Conservation (phyloP, 2,888 invertebrate genomes). For the Agriotes lineatus region DNA sequence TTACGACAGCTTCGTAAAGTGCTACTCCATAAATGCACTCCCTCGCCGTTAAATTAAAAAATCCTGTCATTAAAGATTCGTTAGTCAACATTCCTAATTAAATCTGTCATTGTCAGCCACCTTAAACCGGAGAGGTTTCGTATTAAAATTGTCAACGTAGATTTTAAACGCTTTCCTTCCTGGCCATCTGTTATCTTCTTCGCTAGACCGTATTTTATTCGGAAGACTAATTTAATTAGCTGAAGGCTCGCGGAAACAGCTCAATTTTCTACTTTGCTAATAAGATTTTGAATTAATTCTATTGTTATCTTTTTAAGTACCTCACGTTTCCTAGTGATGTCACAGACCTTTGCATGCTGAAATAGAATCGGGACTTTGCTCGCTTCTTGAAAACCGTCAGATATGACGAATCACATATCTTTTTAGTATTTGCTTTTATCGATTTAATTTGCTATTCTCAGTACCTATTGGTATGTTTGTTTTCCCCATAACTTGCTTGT, state of each 20-base stretch:
- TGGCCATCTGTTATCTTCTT: constrained; percentile 33
- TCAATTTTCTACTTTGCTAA: constrained; percentile 28
- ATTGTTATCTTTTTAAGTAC: constrained; percentile 20
- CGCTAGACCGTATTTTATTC: constrained; percentile 28
- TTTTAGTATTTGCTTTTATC: too few relatives aligned
- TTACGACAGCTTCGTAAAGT: neutral
- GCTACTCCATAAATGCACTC: neutral
- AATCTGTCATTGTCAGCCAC: constrained; percentile 30
- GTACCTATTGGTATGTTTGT: too few relatives aligned
- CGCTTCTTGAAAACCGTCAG: too few relatives aligned
- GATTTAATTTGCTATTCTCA: too few relatives aligned
- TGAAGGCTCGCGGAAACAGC: constrained; percentile 29
- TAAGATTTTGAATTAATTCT: constrained; percentile 30
- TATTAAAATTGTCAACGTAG: constrained; percentile 23
- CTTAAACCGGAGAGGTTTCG: constrained; percentile 22
- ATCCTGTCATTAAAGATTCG: neutral
- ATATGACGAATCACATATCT: too few relatives aligned
- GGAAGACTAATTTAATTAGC: constrained; percentile 36
- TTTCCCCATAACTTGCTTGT: too few relatives aligned
- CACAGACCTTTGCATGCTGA: too few relatives aligned
- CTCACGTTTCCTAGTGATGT: neutral
- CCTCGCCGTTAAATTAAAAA: neutral
- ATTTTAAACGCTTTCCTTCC: constrained; percentile 39
- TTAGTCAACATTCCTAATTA: constrained; percentile 21
- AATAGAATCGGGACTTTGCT: too few relatives aligned